Conservation (phyloP, 2,797 vertebrate species). For the Philypnodon macrostomus region DNA sequence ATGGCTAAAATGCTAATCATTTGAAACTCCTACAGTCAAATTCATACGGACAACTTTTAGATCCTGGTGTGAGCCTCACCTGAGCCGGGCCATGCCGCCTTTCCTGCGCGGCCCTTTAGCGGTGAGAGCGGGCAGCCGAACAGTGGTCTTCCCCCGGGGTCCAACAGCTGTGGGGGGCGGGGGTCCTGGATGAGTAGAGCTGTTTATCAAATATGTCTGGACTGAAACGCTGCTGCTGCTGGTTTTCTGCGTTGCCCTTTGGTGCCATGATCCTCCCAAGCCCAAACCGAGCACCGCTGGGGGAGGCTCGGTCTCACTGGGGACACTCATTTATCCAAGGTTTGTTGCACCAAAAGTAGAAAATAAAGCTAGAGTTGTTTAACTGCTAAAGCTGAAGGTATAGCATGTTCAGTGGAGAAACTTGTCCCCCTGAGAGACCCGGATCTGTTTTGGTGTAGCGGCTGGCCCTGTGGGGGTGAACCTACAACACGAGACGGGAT, state of each 20-base stretch:
- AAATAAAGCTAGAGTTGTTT: background rate
- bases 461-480: slow-evolving; percentile 24
- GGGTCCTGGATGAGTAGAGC: slow-evolving; percentile 34
- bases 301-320: slow-evolving; percentile 25
- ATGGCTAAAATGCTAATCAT: no score
- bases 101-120: slow-evolving; percentile 34
- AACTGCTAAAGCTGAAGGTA: background rate
- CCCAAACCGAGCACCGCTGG: slow-evolving; percentile 31
- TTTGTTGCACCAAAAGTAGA: slow-evolving; percentile 5
- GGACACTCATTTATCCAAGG: slow-evolving; percentile 50
- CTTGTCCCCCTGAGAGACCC: background rate
- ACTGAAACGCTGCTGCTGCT: slow-evolving; percentile 29
- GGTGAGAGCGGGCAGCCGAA: slow-evolving; percentile 65
- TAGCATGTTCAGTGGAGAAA: background rate
- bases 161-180: slow-evolving; percentile 8
- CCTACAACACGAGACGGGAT: slow-evolving; percentile 11
- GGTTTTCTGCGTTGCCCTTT: slow-evolving; percentile 31
- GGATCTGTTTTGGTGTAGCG: slow-evolving; percentile 1
- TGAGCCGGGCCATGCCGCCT: slow-evolving; percentile 53
- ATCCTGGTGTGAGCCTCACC: slow-evolving; percentile 42
- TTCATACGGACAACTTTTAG: no score
- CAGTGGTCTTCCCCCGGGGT: slow-evolving; percentile 19
- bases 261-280: slow-evolving; percentile 44
- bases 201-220: slow-evolving; percentile 43
- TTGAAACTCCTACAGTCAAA: no score